phyloP scores from a whole-genome alignment of 2,113 vertebrate genomes.

The Stigmatopora nigra region DNA sequence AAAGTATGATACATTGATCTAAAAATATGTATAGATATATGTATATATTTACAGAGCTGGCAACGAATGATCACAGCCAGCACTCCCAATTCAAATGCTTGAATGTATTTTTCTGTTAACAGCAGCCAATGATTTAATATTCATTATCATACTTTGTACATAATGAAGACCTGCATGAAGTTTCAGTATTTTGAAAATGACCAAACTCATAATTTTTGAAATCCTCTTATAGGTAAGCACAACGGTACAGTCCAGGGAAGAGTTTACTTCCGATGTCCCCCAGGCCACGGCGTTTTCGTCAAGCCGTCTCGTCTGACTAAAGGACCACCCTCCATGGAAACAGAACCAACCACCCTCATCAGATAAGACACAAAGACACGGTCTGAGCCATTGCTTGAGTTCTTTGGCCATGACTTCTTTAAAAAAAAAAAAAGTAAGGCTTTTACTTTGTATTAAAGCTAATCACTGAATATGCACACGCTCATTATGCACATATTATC shows the following conservation, averaged over 20 bases:
- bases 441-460: slow-evolving; percentile 42
- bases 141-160: too few species aligned
- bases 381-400: slow-evolving; percentile 8
- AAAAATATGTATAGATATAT: too few species aligned
- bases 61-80: too few species aligned
- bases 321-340: slow-evolving; percentile 61
- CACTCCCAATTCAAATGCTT: too few species aligned
- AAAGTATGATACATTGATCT: too few species aligned
- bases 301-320: slow-evolving; percentile 73
- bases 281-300: slow-evolving; percentile 75
- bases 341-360: slow-evolving; percentile 60
- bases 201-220: background rate
- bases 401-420: background rate
- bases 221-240: slow-evolving; percentile 74
- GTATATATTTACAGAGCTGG: too few species aligned
- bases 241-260: slow-evolving; percentile 77
- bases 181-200: background rate
- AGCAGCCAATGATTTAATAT: too few species aligned
- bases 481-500: slow-evolving; percentile 63
- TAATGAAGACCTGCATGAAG: background rate
- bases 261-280: slow-evolving; percentile 77
- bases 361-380: slow-evolving; percentile 55
- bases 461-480: slow-evolving; percentile 39
- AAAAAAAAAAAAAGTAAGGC: background rate
- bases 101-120: too few species aligned